Evolutionary conservation across 2,888 invertebrate genomes (phyloP), one percentile per base, ranked within the genome.

Genomic region (Clostera curtula): DNA sequence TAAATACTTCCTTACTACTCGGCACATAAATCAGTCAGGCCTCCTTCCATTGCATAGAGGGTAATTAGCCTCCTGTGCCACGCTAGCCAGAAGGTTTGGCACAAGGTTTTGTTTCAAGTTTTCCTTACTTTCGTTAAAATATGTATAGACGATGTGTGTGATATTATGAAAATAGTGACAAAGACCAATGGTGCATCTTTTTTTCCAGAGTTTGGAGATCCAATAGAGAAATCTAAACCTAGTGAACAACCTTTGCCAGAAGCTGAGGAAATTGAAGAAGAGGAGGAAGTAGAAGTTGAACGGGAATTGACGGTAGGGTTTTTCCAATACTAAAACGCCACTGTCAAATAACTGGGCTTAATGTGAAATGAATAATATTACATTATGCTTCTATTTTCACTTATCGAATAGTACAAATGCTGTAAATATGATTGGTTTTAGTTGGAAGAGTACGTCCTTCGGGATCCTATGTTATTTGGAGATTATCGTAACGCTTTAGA

Each of bases 401-500:
- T n/a, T n/a, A n/a, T n/a, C n/a, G n/a, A n/a, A 27, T 25, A 26
- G 24, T 27, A 32, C 36, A 35, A 34, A 31, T 12, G 23, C 29
- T 36, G 32, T 17, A 17, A 48, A 58, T 29, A 3, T 31, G 26
- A 35, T 34, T 12, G 10, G 57, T 40, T 39, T 8, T 43, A 83
- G 83, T 24, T 87, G 18, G 75, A 82, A 39, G 91, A 93, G 21
- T 93, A 92, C 58, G 88, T 88, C 0, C 77, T 94, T 49, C 85
- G 93, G 7, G 91, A 96, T 70, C 97, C 97, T 0, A 56, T 95
- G 24, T 79, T 97, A 0, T 97, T 91, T 59, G 96, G 96, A 0
- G 96, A 97, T 60, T 96, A 92, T 54, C 86, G 95, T 21, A 96
- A 95, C 54, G 93, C 95, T 0, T 77, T 92, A 13, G 92, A 92